These are phyloP conservation scores for Diceros bicornis DNA, from an alignment of 2,797 vertebrate species.

Conservation along the genomic window DNA sequence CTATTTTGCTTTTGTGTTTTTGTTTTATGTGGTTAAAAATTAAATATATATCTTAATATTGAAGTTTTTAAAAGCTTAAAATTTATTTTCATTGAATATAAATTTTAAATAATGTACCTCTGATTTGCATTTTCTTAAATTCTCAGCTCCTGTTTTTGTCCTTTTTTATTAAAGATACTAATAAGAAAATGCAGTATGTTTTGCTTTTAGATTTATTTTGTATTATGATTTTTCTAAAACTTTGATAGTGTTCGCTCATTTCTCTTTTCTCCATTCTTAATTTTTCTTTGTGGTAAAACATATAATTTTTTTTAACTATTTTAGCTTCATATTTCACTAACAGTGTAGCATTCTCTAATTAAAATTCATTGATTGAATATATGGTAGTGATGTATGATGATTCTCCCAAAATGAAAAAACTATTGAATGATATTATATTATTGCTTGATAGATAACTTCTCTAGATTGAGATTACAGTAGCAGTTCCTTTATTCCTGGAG, in stretches of 20 bases:
- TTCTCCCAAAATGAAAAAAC: slow-evolving; percentile 3
- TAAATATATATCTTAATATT: slow-evolving; percentile 40
- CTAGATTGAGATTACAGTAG: neutral
- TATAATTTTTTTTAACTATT: neutral
- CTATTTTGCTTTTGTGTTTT: slow-evolving; percentile 34
- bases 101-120: slow-evolving; percentile 40
- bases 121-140: slow-evolving; percentile 25
- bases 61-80: slow-evolving; percentile 14
- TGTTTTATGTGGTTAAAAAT: slow-evolving; percentile 58
- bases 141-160: neutral
- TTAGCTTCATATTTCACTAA: slow-evolving; percentile 38
- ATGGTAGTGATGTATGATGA: neutral
- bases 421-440: neutral
- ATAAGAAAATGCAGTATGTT: neutral
- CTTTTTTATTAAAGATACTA: slow-evolving; percentile 26
- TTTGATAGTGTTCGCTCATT: neutral
- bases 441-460: slow-evolving; percentile 9
- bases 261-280: slow-evolving; percentile 24
- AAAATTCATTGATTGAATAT: slow-evolving; percentile 1
- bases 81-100: slow-evolving; percentile 40
- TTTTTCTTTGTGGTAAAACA: slow-evolving; percentile 50
- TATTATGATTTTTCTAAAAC: slow-evolving; percentile 22
- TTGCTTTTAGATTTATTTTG: slow-evolving; percentile 39
- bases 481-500: neutral
- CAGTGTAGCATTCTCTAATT: neutral